Evolutionary conservation across 2,888 invertebrate genomes (phyloP).

Genomic region (Synanthedon tipuliformis): DNA sequence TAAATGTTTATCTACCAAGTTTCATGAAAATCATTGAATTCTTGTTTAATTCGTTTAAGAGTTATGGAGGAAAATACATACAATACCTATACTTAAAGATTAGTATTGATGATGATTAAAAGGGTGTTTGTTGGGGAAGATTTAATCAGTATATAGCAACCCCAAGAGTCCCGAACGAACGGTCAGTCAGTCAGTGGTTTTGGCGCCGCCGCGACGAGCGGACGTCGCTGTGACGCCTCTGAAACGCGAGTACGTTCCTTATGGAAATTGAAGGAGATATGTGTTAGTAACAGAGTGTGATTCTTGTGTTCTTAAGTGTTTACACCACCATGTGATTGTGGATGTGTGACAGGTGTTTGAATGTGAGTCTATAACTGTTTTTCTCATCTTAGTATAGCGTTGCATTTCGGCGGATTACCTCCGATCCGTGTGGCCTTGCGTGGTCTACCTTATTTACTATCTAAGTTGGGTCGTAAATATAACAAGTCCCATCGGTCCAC

Average conservation of each 20-base stretch:
- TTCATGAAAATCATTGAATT: too few relatives aligned
- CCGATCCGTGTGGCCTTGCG: not conserved
- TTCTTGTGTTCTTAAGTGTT: not conserved
- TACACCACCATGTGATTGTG: not conserved
- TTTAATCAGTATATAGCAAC: constrained; percentile 21
- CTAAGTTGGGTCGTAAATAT: constrained; percentile 9
- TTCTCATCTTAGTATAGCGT: not conserved
- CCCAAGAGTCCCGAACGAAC: constrained; percentile 29
- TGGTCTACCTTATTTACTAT: constrained; percentile 9
- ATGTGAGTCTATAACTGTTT: not conserved
- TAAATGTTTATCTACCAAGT: too few relatives aligned
- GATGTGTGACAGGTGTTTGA: not conserved
- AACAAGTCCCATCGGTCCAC: not conserved
- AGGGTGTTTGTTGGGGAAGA: too few relatives aligned
- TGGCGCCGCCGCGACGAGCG: constrained; percentile 40
- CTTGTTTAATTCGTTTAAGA: too few relatives aligned
- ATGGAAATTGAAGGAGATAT: not conserved
- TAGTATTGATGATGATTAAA: too few relatives aligned
- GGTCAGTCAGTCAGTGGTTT: constrained; percentile 28
- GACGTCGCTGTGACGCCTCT: constrained; percentile 16
- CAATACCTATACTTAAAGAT: too few relatives aligned
- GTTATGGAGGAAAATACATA: too few relatives aligned
- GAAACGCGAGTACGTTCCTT: not conserved
- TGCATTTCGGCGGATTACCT: constrained; percentile 2
- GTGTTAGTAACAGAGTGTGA: not conserved